These are phyloP conservation scores for Luehdorfia chinensis DNA, from an alignment of 1,140 invertebrate species.

Conservation along the genomic window DNA sequence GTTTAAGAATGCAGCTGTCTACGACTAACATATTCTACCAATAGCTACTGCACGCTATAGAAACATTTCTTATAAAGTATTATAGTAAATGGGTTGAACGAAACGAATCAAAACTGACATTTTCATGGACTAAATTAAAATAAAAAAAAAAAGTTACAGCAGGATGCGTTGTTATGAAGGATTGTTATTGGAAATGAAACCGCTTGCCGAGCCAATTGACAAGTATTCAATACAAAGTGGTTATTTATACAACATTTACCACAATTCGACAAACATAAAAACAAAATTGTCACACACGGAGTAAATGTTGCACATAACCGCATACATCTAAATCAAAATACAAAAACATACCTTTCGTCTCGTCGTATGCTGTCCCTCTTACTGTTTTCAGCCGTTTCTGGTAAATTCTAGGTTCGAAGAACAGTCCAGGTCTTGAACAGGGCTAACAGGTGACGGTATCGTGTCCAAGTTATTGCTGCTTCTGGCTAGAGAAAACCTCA, in stretches of 20 bases:
- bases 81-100: not conserved
- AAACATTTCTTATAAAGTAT: no score
- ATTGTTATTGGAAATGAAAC: not conserved
- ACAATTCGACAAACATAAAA: not conserved
- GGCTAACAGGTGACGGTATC: constrained; percentile 51
- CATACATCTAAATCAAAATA: not conserved
- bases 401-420: constrained; percentile 16
- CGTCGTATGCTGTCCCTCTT: constrained; percentile 24
- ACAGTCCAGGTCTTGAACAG: constrained; percentile 20
- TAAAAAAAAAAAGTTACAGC: not conserved
- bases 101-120: no score
- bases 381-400: constrained; percentile 21
- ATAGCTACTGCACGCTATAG: no score
- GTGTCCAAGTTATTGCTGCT: constrained; percentile 57
- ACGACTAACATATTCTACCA: no score
- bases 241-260: constrained; percentile 1
- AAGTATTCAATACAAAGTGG: not conserved
- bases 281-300: not conserved
- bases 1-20: no score
- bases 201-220: no score
- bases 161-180: constrained; percentile 2
- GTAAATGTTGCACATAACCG: not conserved
- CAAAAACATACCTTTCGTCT: constrained; percentile 22
- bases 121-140: no score
- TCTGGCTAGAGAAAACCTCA: constrained; percentile 59